phyloP scores from a whole-genome alignment of 2,797 vertebrate genomes.

The Neoniphon sammara region DNA sequence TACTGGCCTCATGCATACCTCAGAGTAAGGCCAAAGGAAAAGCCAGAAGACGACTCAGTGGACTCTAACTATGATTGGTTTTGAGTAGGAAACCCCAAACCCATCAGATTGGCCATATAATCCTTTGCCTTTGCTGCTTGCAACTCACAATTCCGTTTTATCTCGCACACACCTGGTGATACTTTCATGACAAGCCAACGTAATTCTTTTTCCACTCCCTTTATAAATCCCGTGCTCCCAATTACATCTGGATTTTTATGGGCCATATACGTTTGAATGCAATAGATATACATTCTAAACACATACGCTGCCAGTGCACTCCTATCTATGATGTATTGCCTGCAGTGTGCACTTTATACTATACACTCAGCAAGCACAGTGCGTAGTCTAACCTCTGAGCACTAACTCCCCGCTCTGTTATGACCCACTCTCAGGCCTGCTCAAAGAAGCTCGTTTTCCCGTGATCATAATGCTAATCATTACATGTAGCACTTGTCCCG shows the following conservation, averaged over 20 bases:
- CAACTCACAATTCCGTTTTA: slow-evolving; percentile 43
- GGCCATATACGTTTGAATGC: slow-evolving; percentile 36
- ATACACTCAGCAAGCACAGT: slow-evolving; percentile 32
- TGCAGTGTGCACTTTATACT: slow-evolving; percentile 34
- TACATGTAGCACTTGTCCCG: slow-evolving; percentile 21
- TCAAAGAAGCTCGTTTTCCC: slow-evolving; percentile 6
- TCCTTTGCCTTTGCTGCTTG: slow-evolving; percentile 51
- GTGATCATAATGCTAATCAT: slow-evolving; percentile 25
- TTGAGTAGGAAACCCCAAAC: slow-evolving; percentile 47
- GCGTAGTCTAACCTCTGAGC: slow-evolving; percentile 20
- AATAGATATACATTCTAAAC: slow-evolving; percentile 41
- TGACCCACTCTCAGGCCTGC: slow-evolving; percentile 34
- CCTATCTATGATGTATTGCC: slow-evolving; percentile 59
- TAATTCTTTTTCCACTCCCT: slow-evolving; percentile 34
- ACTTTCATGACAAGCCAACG: slow-evolving; percentile 47
- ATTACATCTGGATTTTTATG: slow-evolving; percentile 36
- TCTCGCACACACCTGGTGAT: slow-evolving; percentile 50
- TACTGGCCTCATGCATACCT: slow-evolving; percentile 34
- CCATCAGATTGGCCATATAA: slow-evolving; percentile 38
- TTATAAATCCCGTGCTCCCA: slow-evolving; percentile 48
- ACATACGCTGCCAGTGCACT: slow-evolving; percentile 28
- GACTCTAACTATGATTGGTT: slow-evolving; percentile 54
- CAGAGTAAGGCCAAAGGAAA: slow-evolving; percentile 35
- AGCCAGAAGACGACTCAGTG: slow-evolving; percentile 39
- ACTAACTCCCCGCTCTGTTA: slow-evolving; percentile 21